Evolutionary conservation across 2,888 invertebrate species (phyloP).

Genomic region (Epinotia brunnichana): DNA sequence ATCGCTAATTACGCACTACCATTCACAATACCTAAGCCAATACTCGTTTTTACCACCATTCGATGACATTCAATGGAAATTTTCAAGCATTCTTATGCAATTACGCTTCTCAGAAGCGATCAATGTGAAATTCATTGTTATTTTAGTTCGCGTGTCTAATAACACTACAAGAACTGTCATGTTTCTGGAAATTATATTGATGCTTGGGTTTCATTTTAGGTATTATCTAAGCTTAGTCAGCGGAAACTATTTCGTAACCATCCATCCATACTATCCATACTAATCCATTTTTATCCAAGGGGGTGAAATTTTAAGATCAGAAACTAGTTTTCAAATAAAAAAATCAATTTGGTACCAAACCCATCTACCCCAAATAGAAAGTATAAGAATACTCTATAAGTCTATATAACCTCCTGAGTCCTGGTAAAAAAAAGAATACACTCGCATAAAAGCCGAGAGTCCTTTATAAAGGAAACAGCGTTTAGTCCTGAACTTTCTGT

Average conservation of each 20-base stretch:
- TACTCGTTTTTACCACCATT: conserved; percentile 16
- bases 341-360: too few relatives aligned
- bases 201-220: conserved; percentile 14
- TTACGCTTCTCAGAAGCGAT: conserved; percentile 25
- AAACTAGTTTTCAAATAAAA: too few relatives aligned
- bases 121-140: conserved; percentile 32
- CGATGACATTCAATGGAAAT: conserved; percentile 38
- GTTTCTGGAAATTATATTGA: conserved; percentile 3
- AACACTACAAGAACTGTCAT: conserved; percentile 19
- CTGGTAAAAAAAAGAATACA: too few relatives aligned
- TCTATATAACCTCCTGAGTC: too few relatives aligned
- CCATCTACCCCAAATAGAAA: too few relatives aligned
- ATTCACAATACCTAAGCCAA: neutral
- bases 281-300: too few relatives aligned
- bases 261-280: too few relatives aligned
- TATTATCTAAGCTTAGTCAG: neutral
- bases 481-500: too few relatives aligned
- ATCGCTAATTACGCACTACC: neutral
- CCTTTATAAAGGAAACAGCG: too few relatives aligned
- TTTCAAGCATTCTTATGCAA: conserved; percentile 17
- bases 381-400: too few relatives aligned
- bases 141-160: conserved; percentile 29
- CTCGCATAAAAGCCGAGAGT: too few relatives aligned
- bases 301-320: too few relatives aligned
- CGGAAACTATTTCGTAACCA: neutral